These are phyloP conservation scores for Dicaeum eximium DNA, from an alignment of 2,113 vertebrate genomes.

Conservation along the genomic window DNA sequence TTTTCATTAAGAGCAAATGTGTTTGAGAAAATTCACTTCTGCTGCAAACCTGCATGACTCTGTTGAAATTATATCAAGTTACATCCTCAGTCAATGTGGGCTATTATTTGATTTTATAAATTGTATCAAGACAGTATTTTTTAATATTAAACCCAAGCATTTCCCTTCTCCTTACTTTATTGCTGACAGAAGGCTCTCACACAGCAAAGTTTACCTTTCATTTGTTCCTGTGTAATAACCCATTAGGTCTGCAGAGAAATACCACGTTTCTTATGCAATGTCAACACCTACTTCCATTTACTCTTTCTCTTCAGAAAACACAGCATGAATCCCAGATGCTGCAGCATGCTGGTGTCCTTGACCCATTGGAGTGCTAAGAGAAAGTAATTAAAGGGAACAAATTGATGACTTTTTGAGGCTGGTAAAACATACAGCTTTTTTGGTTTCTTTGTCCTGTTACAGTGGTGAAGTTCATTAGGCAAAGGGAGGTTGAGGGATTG, in stretches of 20 bases:
- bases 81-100: not conserved
- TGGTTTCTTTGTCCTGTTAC: not conserved
- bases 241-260: conserved; percentile 43
- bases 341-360: conserved; percentile 38
- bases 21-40: not conserved
- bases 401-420: conserved; percentile 16
- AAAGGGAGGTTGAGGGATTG: not conserved
- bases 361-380: not conserved
- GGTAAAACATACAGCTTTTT: not conserved
- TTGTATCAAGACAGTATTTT: not conserved
- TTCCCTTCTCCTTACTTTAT: not conserved
- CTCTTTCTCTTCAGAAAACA: conserved; percentile 35
- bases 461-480: not conserved
- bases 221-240: conserved; percentile 54
- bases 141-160: not conserved
- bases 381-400: conserved; percentile 51
- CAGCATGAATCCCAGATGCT: conserved; percentile 52
- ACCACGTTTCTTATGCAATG: conserved; percentile 28
- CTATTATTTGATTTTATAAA: conserved; percentile 20
- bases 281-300: conserved; percentile 59
- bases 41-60: not conserved
- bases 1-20: not conserved
- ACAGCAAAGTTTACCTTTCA: conserved; percentile 53
- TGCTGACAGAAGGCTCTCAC: not conserved
- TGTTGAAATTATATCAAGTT: not conserved